Percentiles rank a stretch among this genome's conserved stretches.
Evolutionary conservation across 2,797 vertebrate genomes (phyloP).

Genomic region (Buceros bicornis): DNA sequence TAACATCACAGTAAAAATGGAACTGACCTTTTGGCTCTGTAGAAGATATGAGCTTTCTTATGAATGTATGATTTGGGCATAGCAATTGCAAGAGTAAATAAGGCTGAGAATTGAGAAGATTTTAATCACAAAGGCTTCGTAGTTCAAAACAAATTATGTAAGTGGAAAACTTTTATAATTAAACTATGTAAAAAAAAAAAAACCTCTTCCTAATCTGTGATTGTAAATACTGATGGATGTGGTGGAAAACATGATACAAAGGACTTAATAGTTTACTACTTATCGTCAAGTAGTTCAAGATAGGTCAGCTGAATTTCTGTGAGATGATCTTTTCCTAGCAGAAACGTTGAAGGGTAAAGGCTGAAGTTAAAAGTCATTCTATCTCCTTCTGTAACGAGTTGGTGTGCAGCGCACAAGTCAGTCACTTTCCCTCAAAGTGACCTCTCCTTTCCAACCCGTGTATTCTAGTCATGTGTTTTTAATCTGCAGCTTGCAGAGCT

Average conservation of each 20-base stretch:
- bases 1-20: neutral
- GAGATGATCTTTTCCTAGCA: neutral
- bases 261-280: constrained; percentile 5
- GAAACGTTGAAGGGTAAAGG: neutral
- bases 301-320: neutral
- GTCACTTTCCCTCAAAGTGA: neutral
- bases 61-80: neutral
- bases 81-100: neutral
- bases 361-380: neutral
- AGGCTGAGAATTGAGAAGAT: neutral
- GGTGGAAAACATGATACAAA: constrained; percentile 60
- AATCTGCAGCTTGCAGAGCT: neutral
- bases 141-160: neutral
- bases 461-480: neutral
- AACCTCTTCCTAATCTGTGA: constrained; percentile 15
- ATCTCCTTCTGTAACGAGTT: neutral
- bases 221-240: constrained; percentile 65
- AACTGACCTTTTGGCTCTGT: neutral
- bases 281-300: neutral
- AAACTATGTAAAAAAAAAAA: constrained; percentile 1
- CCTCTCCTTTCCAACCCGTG: neutral
- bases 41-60: neutral
- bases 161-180: neutral
- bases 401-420: neutral
- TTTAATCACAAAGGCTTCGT: neutral